Percentiles rank a stretch among this genome's conserved stretches.
Conservation (phyloP, 2,888 invertebrate species). For the Archips xylosteana region DNA sequence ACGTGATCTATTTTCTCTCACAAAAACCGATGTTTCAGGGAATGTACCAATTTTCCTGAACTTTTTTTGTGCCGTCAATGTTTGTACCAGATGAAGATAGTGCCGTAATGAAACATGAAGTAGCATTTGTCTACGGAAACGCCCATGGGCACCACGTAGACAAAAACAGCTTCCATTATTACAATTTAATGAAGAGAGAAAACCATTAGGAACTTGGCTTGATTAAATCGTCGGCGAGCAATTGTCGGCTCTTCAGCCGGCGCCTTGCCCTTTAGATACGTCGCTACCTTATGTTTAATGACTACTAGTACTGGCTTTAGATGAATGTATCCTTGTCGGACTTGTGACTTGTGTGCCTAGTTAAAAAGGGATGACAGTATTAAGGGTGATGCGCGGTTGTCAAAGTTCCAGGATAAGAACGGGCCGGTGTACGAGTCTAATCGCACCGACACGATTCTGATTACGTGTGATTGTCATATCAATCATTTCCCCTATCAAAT, state of each 20-base stretch:
- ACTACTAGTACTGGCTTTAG: conserved; percentile 1
- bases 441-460: conserved; percentile 82
- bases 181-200: conserved; percentile 82
- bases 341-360: background rate
- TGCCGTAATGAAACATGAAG: conserved; percentile 45
- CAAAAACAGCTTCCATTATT: conserved; percentile 77
- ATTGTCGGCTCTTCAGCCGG: conserved; percentile 67
- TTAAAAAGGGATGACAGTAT: conserved; percentile 20
- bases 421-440: conserved; percentile 60
- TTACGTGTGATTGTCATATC: conserved; percentile 84
- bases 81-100: background rate
- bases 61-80: too few relatives aligned
- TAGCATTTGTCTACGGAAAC: conserved; percentile 58
- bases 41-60: too few relatives aligned
- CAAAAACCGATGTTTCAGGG: too few relatives aligned
- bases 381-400: conserved; percentile 13
- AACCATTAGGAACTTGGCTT: conserved; percentile 77
- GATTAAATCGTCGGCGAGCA: conserved; percentile 80
- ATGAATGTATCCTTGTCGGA: conserved; percentile 8
- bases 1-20: too few relatives aligned
- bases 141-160: conserved; percentile 58
- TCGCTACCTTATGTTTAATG: conserved; percentile 18
- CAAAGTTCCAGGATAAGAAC: conserved; percentile 6
- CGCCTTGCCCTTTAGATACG: conserved; percentile 56
- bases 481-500: conserved; percentile 85